Evolutionary conservation across 2,797 vertebrate genomes (phyloP), one percentile per base, ranked within the genome.

Genomic region (Anomalospiza imberbis): DNA sequence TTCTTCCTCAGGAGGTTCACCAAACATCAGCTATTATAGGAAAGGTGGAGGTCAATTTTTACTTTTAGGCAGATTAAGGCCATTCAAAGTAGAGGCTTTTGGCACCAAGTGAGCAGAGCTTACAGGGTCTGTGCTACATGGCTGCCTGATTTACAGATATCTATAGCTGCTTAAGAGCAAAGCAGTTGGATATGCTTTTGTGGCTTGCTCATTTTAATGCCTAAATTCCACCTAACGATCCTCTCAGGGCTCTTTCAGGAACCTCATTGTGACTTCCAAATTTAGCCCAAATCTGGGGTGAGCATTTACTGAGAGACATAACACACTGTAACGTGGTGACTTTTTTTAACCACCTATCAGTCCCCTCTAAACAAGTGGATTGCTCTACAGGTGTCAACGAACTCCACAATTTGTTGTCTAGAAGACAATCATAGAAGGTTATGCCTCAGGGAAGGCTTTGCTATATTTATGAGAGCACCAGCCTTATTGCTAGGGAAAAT

Each of bases 311-410:
- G 17, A 54, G 58, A 38, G 14, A 85, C 3, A 34, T 24, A 63
- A 22, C 28, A 18, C 28, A 48, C 12, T 17, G 3, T 53, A 55
- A 53, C 1, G 2, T 7, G 7, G n/a, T 45, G 22, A 45, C 7
- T 80, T 31, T 72, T 86, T 51, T 34, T 7, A 60, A 40, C 10
- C 29, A n/a, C 17, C 5, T 58, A 7, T 14, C 16, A 54, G 16
- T 40, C 5, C 15, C 15, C 21, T 77, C 21, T 28, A 31, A 15
- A 17, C 22, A 65, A 68, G 62, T 38, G 26, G 8, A 21, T 68
- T 89, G 2, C 4, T 38, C 8, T 65, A 58, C 17, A 25, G 28
- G 66, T 12, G 20, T 6, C 6, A 0, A 0, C 24, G 19, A 65
- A 32, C 38, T 68, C 34, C 9, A 32, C 28, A 70, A 34, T 18